Base-by-base conservation (phyloP, 2,797 vertebrate species). In the Sebastes dallii region DNA sequence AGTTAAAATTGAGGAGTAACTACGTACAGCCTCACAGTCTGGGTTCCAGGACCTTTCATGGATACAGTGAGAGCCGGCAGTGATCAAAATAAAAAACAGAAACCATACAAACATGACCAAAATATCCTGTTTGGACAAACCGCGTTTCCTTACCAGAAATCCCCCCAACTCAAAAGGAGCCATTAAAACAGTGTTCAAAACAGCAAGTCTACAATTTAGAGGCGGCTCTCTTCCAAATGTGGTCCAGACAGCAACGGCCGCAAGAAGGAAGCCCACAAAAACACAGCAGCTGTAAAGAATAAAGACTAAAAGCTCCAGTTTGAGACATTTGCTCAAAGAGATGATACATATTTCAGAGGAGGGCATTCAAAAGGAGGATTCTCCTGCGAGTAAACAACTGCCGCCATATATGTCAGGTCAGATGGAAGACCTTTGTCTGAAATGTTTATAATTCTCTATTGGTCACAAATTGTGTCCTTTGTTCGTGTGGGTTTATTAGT, bases 191-290 rank as follows among this genome's bases (percentile, higher is more conserved):
- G 81, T 89, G 78, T 81, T 93, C 88, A 92, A 86, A 93, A 93
- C 86, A 89, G 42, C 92, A 80, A 90, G 92, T 76, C 87, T 88
- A 92, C 72, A 91, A 83, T 93, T 95, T 94, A 91, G 80, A 89
- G 83, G 20, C 64, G 88, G 88, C 92, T 88, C 84, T 86, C 73
- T 87, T 89, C 88, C 86, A 94, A 94, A 94, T 94, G 83, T 91
- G 93, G 94, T 87, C 75, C 89, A 96, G 93, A 94, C 88, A 93
- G 86, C 83, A 88, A 94, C 89, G 86, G 87, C 91, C 81, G 81
- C 91, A 86, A 90, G 81, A 93, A 94, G 90, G 91, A 92, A 93
- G 81, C 87, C 90, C 88, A 87, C 81, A 93, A 92, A 93, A 91
- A 93, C 87, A 90, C 87, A 85, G 86, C 91, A 94, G 91, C 92